Base-by-base conservation (phyloP, 2,888 invertebrate species). In the Lobophora halterata region DNA sequence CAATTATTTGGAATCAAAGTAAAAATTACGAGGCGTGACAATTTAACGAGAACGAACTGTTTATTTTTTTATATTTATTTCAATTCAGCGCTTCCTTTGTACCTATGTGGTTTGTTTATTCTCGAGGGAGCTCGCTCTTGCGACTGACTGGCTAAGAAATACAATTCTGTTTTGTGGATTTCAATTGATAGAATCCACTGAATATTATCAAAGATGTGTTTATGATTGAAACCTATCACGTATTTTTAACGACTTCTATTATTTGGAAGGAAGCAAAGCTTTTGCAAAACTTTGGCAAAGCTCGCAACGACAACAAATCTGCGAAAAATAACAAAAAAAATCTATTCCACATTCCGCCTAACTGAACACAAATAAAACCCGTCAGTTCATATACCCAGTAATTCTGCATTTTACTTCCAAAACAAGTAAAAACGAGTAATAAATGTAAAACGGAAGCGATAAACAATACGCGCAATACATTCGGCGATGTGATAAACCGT, bases 1-100 rank as follows among this genome's bases (percentile, higher is more conserved):
- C 37, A 29, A 37, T 37, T 37, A 37, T 37, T 43, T 32, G 23
- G 16, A 39, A n/a, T n/a, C 38, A 19, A 41, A 21, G 21, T 13
- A 14, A 17, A 14, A 30, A 33, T 43, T 25, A 43, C 30, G 29
- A 33, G 25, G 33, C 43, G 43, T 43, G 33, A 43, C 37, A 13
- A 34, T 43, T 43, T 75, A 75, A 75, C 67, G 66, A 75, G 66
- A 45, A 45, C 41, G 43, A 37, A 39, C 38, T 44, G 40, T 47
- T 41, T 46, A 46, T 49, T 41, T 35, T 14, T 46, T 47, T 50
- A 41, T 49, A 44, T 37, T 29, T 39, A 20, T 41, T 46, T 50
- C 46, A 36, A 44, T 46, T 44, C 20, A 31, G 24, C 35, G 42
- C 33, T 40, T 46, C 9, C 37, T 36, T 17, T 24, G 26, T 45